Percentiles rank a stretch among this genome's conserved stretches.
phyloP scores from a whole-genome alignment of 2,888 invertebrate genomes.

The Microdon myrmicae region DNA sequence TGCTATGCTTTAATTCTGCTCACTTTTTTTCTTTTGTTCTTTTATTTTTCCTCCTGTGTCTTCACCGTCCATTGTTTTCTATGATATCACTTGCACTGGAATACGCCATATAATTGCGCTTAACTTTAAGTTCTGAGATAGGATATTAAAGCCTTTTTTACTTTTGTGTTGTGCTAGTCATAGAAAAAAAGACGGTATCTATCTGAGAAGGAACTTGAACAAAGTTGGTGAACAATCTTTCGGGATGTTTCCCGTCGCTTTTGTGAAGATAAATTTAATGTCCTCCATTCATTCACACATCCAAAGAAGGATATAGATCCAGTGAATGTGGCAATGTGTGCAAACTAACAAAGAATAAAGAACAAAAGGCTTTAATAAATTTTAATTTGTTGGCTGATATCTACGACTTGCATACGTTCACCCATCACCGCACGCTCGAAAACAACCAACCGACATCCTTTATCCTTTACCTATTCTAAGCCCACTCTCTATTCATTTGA shows the following conservation, averaged over 20 bases:
- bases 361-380: constrained; percentile 44
- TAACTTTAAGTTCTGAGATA: constrained; percentile 27
- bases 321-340: too few relatives aligned
- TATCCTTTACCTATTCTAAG: too few relatives aligned
- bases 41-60: background rate
- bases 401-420: constrained; percentile 24
- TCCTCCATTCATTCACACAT: too few relatives aligned
- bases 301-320: too few relatives aligned
- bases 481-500: too few relatives aligned
- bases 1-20: background rate
- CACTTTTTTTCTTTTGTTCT: background rate
- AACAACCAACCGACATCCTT: constrained; percentile 18
- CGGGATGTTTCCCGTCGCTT: constrained; percentile 4
- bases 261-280: too few relatives aligned
- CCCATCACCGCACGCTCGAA: constrained; percentile 8
- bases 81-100: constrained; percentile 4
- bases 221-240: constrained; percentile 11
- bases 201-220: too few relatives aligned
- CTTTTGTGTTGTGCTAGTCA: too few relatives aligned
- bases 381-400: constrained; percentile 41
- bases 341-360: constrained; percentile 30
- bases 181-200: too few relatives aligned
- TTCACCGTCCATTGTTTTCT: too few relatives aligned
- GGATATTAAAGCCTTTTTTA: constrained; percentile 24
- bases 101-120: constrained; percentile 5